Base-by-base conservation (phyloP, 2,797 vertebrate genomes). In the Rhinogobio ventralis region DNA sequence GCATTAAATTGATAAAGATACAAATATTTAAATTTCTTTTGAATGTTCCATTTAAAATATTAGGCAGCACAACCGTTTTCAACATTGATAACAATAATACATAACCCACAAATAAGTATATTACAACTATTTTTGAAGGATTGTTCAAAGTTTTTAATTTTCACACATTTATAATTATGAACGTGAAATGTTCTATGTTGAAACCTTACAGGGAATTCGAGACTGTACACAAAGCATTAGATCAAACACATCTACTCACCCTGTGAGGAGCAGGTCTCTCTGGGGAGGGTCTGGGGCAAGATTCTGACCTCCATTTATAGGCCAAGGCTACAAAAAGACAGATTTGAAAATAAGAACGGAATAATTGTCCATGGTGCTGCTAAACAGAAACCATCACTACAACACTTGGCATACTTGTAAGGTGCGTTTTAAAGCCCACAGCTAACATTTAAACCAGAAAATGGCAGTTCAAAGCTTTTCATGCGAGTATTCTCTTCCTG, bases 261-360 rank as follows among this genome's bases (percentile, higher is more conserved):
- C 98, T 0, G 98, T 99, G 46, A 99, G 96, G 83, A 99, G 96
- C 90, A 99, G 91, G 93, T 99, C 98, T 92, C 98, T 96, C 93
- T 98, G 98, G 0, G 97, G 96, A 72, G 98, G 96, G 85, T 97
- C 95, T 1, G 96, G 95, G 87, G 96, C 96, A 73, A 97, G 91
- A 90, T 95, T 98, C 89, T 94, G 95, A 51, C 98, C 98, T 85
- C 98, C 98, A 10, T 96, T 96, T 66, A 99, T 95, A 0, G 98
- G 98, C 98, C 98, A 99, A 0, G 94, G 94, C 98, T 99, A 88
- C 68, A 86, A 67, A 69, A 75, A 90, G 51, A 88, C 76, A 88
- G 81, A 87, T 45, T 89, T 64, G 23, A 53, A 67, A 55, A 51
- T 5, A 74, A 66, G 39, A 8, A 39, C 28, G 80, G 2, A 66